Conservation (phyloP, 2,113 vertebrate genomes). For the Micromys minutus region DNA sequence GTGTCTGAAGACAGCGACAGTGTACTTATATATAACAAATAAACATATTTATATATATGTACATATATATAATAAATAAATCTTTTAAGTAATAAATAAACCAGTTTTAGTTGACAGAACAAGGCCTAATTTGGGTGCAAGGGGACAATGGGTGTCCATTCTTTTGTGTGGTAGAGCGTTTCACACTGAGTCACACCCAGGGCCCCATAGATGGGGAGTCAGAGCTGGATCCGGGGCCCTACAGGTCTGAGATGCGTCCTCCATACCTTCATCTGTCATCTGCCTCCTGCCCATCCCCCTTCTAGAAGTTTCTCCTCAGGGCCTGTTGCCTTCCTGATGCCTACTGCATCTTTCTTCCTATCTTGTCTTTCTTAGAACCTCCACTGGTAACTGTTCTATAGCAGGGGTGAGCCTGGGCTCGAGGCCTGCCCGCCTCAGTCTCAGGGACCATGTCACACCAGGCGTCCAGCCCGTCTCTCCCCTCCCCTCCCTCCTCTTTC, state of each 20-base stretch:
- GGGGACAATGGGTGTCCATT: background rate
- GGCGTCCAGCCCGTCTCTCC: too few species aligned
- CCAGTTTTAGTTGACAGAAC: background rate
- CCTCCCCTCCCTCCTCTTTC: background rate
- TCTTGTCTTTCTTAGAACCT: background rate
- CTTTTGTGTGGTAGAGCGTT: background rate
- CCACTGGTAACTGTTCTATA: too few species aligned
- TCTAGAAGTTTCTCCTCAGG: background rate
- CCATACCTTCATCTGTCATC: background rate
- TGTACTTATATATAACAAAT: too few species aligned
- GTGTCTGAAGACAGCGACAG: too few species aligned
- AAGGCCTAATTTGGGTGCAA: background rate
- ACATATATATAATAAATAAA: too few species aligned
- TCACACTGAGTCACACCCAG: background rate
- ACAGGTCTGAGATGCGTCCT: background rate
- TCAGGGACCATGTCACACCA: background rate
- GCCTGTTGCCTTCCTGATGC: background rate
- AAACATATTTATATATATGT: too few species aligned
- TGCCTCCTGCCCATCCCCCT: background rate
- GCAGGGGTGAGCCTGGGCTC: background rate
- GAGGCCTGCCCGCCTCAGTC: background rate
- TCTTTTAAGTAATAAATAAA: too few species aligned
- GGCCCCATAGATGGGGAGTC: background rate
- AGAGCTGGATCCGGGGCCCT: background rate
- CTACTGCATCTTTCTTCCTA: too few species aligned